Conservation (phyloP, 2,888 invertebrate genomes). For the Zaprionus bogoriensis region DNA sequence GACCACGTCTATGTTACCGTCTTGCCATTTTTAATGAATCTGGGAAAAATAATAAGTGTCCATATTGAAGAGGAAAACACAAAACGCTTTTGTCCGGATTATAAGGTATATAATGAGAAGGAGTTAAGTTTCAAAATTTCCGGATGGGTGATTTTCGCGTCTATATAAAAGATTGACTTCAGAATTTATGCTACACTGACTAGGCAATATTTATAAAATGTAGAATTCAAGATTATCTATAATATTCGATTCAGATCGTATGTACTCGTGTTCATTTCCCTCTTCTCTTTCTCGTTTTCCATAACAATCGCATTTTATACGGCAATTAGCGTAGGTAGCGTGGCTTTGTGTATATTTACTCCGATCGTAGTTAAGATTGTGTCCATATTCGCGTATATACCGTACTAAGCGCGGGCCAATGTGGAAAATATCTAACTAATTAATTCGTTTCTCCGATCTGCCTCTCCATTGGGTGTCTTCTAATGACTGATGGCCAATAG, state of each 20-base stretch:
- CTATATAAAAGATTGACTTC: too few species aligned
- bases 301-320: constrained; percentile 54
- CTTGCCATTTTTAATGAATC: too few species aligned
- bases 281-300: constrained; percentile 12
- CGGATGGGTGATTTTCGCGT: too few species aligned
- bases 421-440: constrained; percentile 46
- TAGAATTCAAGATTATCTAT: too few species aligned
- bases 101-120: too few species aligned
- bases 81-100: too few species aligned
- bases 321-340: constrained; percentile 55
- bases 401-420: constrained; percentile 34
- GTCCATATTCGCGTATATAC: constrained; percentile 33
- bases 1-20: too few species aligned
- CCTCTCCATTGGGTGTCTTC: constrained; percentile 21
- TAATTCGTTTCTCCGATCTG: constrained; percentile 3
- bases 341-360: constrained; percentile 37
- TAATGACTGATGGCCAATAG: constrained; percentile 35
- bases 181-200: too few species aligned
- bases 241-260: background rate
- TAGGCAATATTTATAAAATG: too few species aligned
- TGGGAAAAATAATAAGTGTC: too few species aligned
- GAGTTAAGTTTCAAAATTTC: too few species aligned
- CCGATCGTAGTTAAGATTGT: constrained; percentile 53
- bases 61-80: too few species aligned
- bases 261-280: constrained; percentile 12